Percentiles rank a stretch among this genome's conserved stretches.
Conservation (phyloP, 2,797 vertebrate genomes). For the Hippoglossus hippoglossus region DNA sequence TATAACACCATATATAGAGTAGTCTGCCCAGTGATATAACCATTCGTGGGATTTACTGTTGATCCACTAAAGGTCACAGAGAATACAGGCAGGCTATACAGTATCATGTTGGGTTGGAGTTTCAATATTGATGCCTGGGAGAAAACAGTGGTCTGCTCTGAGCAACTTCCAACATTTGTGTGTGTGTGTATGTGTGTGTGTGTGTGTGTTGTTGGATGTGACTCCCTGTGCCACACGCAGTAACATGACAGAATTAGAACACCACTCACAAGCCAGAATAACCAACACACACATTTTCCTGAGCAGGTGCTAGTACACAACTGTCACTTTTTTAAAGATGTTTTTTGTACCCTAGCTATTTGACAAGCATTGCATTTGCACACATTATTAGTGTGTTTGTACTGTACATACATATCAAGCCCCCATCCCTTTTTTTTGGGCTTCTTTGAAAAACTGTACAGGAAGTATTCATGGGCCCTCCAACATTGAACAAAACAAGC, state of each 20-base stretch:
- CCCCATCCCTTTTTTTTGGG: no score
- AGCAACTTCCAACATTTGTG: conserved; percentile 30
- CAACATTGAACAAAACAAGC: no score
- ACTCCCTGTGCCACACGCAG: background rate
- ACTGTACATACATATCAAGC: no score
- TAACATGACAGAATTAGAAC: conserved; percentile 9
- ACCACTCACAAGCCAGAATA: background rate
- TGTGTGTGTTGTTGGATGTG: background rate
- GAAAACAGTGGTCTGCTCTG: conserved; percentile 18
- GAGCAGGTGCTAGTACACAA: no score
- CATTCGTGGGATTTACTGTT: conserved; percentile 42
- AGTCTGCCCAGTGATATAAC: conserved; percentile 35
- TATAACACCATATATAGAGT: conserved; percentile 32
- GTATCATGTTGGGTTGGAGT: conserved; percentile 35
- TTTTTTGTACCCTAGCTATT: no score
- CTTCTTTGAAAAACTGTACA: no score
- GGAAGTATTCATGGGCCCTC: no score
- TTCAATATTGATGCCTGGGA: conserved; percentile 35
- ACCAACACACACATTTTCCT: no score
- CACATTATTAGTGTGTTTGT: no score
- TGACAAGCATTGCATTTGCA: no score
- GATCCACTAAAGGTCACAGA: conserved; percentile 58
- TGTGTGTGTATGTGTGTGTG: background rate
- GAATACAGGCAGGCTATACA: conserved; percentile 32
- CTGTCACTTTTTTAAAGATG: no score